Base-by-base conservation (phyloP, 2,888 invertebrate species). In the Xylota sylvarum region DNA sequence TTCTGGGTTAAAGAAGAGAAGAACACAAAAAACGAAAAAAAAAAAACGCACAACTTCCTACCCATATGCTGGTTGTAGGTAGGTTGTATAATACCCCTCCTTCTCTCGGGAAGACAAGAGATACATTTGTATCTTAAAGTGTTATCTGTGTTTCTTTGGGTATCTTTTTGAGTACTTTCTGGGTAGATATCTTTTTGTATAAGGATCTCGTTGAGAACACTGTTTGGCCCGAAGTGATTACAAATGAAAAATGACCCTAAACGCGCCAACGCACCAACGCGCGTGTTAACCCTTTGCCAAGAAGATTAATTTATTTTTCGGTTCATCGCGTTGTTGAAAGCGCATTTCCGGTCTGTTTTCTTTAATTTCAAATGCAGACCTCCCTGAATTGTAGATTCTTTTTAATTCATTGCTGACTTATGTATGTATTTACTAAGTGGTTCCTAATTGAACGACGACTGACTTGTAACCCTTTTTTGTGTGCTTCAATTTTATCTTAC, bases 41-140 rank as follows among this genome's bases (percentile, higher is more conserved):
- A 55, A 14, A 48, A 50, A 55, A 52, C 7, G n/a, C n/a, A 9
- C 32, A 70, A 30, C 50, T 35, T 46, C 43, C 52, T 35, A 80
- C 50, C 58, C 65, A 60, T 73, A 62, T 60, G 37, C 27, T 27
- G 35, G 30, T 5, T 14, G 37, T 65, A 12, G 40, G n/a, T 70
- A 35, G 35, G 48, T 19, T 50, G 50, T 10, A 35, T 14, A 14
- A 35, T 14, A 37, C 35, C 56, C 64, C 52, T n/a, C n/a, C n/a
- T n/a, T n/a, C 23, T 27, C 40, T 60, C 14, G n/a, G 7, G n/a
- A 69, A 62, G 43, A 48, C 12, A 40, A n/a, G 14, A 30, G 40
- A 60, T 81, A 65, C 56, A 56, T 73, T 67, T 72, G 77, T 81
- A 64, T 81, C 69, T 86, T 74, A n/a, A 65, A 67, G 69, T 84